phyloP scores from a whole-genome alignment of 2,797 vertebrate genomes.

The Glyptemys insculpta region DNA sequence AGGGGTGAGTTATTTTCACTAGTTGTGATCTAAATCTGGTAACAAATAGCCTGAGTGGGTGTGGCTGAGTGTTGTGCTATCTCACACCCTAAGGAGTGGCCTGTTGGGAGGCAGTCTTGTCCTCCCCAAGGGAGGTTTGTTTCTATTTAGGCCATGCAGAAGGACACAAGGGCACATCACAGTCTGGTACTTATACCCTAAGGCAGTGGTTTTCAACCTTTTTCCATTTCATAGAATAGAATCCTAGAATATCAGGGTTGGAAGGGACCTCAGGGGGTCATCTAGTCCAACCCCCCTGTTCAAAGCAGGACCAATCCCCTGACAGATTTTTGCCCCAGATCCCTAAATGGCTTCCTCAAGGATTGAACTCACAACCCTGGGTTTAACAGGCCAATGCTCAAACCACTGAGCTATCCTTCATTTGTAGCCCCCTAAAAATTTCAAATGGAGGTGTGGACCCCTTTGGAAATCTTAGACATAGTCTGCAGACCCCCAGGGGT shows the following conservation, averaged over 20 bases:
- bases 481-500: not conserved
- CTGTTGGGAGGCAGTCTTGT: not conserved
- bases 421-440: not conserved
- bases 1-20: accelerated
- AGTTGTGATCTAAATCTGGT: not conserved
- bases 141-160: not conserved
- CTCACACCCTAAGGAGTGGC: not conserved
- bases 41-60: not conserved
- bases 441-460: not conserved
- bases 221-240: not conserved
- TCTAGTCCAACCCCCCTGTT: too few species aligned
- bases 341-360: too few species aligned
- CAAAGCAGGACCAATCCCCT: too few species aligned
- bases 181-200: not conserved
- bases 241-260: too few species aligned
- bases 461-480: not conserved
- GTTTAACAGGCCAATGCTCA: too few species aligned
- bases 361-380: too few species aligned
- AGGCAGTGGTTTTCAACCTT: not conserved
- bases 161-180: not conserved
- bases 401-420: too few species aligned
- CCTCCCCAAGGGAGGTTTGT: not conserved
- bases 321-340: too few species aligned
- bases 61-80: not conserved
- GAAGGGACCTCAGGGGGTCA: too few species aligned